Conservation (phyloP, 2,888 invertebrate genomes). For the Hypselothyrea guttata region DNA sequence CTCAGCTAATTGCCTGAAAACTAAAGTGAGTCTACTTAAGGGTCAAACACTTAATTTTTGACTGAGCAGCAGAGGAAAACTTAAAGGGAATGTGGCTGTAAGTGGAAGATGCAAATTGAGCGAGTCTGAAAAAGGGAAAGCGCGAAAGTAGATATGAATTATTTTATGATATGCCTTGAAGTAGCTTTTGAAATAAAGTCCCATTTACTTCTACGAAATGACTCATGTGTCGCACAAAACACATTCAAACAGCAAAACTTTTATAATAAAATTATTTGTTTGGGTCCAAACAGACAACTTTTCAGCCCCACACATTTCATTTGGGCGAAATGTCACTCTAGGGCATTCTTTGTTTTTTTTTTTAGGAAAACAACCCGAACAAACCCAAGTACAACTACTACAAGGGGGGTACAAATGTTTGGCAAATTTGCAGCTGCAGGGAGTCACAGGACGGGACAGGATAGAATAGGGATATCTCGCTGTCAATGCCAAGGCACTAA, state of each 20-base stretch:
- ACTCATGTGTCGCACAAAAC: background rate
- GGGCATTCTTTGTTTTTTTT: conserved; percentile 72
- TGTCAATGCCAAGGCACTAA: conserved; percentile 50
- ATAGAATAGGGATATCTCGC: background rate
- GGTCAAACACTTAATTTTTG: conserved; percentile 26
- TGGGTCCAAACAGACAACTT: conserved; percentile 68
- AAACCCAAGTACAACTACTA: conserved; percentile 14
- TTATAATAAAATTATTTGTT: conserved; percentile 75
- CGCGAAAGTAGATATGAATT: too few relatives aligned
- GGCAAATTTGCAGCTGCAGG: conserved; percentile 43
- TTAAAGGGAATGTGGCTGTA: too few relatives aligned
- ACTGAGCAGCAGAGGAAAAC: too few relatives aligned
- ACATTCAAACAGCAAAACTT: conserved; percentile 55
- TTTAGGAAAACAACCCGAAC: conserved; percentile 22
- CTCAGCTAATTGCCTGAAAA: conserved; percentile 9
- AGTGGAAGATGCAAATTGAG: too few relatives aligned
- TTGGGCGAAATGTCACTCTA: conserved; percentile 69
- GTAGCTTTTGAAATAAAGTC: background rate
- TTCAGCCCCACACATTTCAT: conserved; percentile 72
- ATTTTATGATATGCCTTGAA: too few relatives aligned
- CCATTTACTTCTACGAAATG: background rate
- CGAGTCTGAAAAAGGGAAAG: background rate
- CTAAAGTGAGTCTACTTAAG: conserved; percentile 23
- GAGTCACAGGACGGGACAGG: background rate
- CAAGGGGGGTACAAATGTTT: conserved; percentile 42